Conservation (phyloP, 2,113 vertebrate genomes). For the Carassius auratus region DNA sequence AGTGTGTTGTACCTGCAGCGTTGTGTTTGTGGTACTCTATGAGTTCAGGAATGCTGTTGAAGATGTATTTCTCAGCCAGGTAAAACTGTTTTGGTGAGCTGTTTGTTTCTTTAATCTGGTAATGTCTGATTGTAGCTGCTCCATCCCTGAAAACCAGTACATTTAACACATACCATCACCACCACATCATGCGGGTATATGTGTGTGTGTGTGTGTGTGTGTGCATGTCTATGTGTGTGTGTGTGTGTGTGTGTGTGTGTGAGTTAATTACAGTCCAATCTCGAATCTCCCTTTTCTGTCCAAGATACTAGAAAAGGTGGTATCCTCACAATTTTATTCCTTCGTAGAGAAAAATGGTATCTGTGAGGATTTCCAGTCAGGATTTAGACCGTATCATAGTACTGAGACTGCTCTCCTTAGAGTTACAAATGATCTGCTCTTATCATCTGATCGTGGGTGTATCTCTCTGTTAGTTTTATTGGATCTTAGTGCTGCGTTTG, state of each 20-base stretch:
- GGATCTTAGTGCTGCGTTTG: no score
- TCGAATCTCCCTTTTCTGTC: no score
- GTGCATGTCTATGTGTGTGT: not conserved
- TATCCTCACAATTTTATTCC: no score
- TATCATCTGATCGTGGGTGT: no score
- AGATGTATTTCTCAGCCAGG: slow-evolving; percentile 90
- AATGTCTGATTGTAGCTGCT: slow-evolving; percentile 80
- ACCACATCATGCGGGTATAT: not conserved
- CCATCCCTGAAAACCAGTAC: slow-evolving; percentile 73
- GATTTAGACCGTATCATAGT: no score
- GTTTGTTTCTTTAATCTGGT: slow-evolving; percentile 86
- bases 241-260: slow-evolving; percentile 4
- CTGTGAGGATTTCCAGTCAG: no score
- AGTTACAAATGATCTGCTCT: no score
- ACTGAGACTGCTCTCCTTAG: no score
- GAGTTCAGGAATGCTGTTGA: slow-evolving; percentile 86
- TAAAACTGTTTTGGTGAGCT: slow-evolving; percentile 80
- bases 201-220: not conserved
- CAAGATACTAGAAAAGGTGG: no score
- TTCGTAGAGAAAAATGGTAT: no score
- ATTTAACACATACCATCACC: not conserved
- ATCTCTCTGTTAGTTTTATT: no score
- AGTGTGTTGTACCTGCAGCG: slow-evolving; percentile 82
- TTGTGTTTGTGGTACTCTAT: slow-evolving; percentile 97
- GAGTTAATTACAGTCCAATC: not conserved